Evolutionary conservation across 2,113 vertebrate species (phyloP).

Genomic region (Perccottus glenii): DNA sequence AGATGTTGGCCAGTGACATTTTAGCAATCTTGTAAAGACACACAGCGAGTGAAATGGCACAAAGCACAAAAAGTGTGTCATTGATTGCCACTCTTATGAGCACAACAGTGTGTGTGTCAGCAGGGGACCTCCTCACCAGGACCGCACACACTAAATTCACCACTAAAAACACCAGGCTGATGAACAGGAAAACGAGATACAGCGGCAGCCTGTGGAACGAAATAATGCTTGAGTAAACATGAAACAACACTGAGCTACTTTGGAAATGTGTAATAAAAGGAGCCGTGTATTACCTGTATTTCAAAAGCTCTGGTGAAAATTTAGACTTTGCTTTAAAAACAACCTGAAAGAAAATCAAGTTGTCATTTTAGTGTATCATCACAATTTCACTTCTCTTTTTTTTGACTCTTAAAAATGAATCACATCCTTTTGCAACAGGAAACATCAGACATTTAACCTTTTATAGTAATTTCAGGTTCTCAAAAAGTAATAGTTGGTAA

Average conservation of each 20-base stretch:
- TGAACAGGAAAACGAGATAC: slow-evolving; percentile 87
- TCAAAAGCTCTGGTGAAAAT: slow-evolving; percentile 89
- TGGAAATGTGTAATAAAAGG: background rate
- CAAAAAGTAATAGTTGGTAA: background rate
- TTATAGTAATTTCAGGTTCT: background rate
- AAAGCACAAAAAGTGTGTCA: slow-evolving; percentile 90
- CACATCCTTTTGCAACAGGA: slow-evolving; percentile 43
- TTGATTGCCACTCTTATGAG: slow-evolving; percentile 91
- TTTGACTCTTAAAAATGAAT: fast-evolving
- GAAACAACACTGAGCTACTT: background rate
- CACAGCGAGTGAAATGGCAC: slow-evolving; percentile 88
- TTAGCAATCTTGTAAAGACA: slow-evolving; percentile 96
- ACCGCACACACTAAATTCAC: slow-evolving; percentile 94
- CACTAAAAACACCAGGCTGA: slow-evolving; percentile 91
- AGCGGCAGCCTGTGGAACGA: slow-evolving; percentile 82
- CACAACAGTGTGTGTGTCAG: slow-evolving; percentile 86
- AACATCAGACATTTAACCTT: background rate
- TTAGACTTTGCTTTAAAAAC: slow-evolving; percentile 96
- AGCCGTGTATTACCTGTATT: slow-evolving; percentile 83
- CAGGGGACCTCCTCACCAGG: slow-evolving; percentile 85
- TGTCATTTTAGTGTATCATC: slow-evolving; percentile 28
- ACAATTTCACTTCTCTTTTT: slow-evolving; percentile 65
- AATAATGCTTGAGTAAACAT: background rate
- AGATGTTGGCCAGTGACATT: slow-evolving; percentile 95
- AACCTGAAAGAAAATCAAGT: slow-evolving; percentile 76